phyloP scores from a whole-genome alignment of 1,140 invertebrate species.

The Drosophila varians region DNA sequence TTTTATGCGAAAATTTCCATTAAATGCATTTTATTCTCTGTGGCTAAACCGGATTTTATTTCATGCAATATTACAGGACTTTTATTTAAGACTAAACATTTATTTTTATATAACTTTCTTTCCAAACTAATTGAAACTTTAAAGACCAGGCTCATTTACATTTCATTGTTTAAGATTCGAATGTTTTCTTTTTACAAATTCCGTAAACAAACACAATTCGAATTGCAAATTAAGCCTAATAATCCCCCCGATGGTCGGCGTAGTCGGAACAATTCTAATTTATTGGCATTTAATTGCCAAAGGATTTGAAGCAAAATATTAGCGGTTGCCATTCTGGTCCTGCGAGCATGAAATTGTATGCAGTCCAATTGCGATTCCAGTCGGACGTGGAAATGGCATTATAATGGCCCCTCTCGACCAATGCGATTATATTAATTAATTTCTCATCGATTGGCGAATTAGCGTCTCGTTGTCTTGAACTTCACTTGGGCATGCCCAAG shows the following conservation, averaged over 20 bases:
- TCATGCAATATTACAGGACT: neutral
- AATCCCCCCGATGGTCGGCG: slow-evolving; percentile 20
- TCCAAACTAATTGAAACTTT: neutral
- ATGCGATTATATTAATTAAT: slow-evolving; percentile 77
- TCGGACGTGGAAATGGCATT: slow-evolving; percentile 23
- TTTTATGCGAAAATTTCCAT: slow-evolving; percentile 12
- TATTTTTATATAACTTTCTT: too few species aligned
- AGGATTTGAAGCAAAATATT: slow-evolving; percentile 65
- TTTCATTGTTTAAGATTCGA: neutral
- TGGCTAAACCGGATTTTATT: neutral
- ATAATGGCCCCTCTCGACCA: slow-evolving; percentile 28
- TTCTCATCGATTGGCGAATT: slow-evolving; percentile 63
- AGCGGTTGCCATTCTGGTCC: slow-evolving; percentile 53
- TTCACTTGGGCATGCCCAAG: slow-evolving; percentile 42
- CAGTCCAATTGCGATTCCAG: slow-evolving; percentile 21
- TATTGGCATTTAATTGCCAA: slow-evolving; percentile 60
- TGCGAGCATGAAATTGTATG: slow-evolving; percentile 67
- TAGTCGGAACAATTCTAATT: slow-evolving; percentile 43
- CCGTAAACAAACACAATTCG: slow-evolving; percentile 32
- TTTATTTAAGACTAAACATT: too few species aligned
- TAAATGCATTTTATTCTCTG: slow-evolving; percentile 6
- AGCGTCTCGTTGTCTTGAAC: slow-evolving; percentile 52
- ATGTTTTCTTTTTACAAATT: slow-evolving; percentile 4
- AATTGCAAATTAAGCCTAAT: slow-evolving; percentile 40
- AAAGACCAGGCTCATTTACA: too few species aligned